Evolutionary conservation across 2,888 invertebrate genomes (phyloP).

Genomic region (Lithophane semibrunnea): DNA sequence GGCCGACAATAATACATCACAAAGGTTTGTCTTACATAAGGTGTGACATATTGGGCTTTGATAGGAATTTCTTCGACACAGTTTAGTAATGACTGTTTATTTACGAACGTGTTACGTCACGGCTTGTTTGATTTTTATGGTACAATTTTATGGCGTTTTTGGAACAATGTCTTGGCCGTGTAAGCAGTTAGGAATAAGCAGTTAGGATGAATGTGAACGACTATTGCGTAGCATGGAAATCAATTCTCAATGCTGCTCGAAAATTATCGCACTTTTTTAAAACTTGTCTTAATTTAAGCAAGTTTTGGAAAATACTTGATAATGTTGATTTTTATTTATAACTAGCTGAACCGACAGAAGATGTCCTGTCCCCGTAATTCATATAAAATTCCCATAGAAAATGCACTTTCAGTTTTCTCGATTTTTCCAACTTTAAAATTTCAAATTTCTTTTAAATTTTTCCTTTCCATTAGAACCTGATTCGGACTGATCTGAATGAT

Average conservation of each 20-base stretch:
- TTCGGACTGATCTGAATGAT: too few species aligned
- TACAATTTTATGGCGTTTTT: slow-evolving; percentile 17
- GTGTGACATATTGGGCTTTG: slow-evolving; percentile 37
- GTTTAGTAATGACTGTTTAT: slow-evolving; percentile 40
- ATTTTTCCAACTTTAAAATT: too few species aligned
- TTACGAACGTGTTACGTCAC: slow-evolving; percentile 42
- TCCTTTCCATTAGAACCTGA: too few species aligned
- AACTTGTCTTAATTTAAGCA: too few species aligned
- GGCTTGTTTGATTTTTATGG: slow-evolving; percentile 18
- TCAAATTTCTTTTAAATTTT: too few species aligned
- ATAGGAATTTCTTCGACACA: slow-evolving; percentile 42
- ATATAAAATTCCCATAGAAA: too few species aligned
- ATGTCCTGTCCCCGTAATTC: too few species aligned
- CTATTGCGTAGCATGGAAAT: neutral
- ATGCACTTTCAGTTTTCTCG: too few species aligned
- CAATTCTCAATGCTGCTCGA: neutral
- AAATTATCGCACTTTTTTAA: neutral
- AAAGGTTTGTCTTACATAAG: slow-evolving; percentile 48
- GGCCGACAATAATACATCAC: slow-evolving; percentile 3
- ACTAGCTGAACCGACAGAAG: too few species aligned
- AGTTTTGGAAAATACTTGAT: too few species aligned
- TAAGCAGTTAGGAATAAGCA: neutral
- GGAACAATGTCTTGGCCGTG: neutral
- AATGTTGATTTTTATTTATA: too few species aligned
- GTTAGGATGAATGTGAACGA: neutral